phyloP scores from a whole-genome alignment of 2,888 invertebrate genomes.

The Heliconius hortense region DNA sequence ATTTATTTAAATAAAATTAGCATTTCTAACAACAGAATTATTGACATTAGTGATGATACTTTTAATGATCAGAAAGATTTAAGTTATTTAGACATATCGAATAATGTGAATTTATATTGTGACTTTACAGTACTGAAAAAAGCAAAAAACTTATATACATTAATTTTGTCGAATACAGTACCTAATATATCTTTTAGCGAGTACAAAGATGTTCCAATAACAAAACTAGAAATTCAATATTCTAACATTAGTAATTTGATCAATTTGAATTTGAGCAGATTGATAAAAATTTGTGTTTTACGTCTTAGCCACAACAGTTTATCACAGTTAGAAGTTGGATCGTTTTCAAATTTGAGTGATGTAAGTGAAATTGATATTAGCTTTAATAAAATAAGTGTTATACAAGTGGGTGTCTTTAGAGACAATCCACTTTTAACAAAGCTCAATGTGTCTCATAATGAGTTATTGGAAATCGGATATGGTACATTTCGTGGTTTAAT shows the following conservation, averaged over 20 bases:
- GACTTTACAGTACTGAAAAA: constrained; percentile 46
- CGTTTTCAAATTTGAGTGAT: constrained; percentile 50
- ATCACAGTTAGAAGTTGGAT: constrained; percentile 49
- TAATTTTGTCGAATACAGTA: constrained; percentile 56
- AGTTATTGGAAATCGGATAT: constrained; percentile 52
- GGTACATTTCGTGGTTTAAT: constrained; percentile 60
- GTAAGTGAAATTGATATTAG: constrained; percentile 59
- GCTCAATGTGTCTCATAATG: constrained; percentile 65
- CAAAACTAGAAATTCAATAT: constrained; percentile 51
- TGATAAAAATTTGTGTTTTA: constrained; percentile 50
- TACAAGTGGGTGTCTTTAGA: constrained; percentile 63
- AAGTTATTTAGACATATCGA: constrained; percentile 58
- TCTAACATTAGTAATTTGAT: constrained; percentile 51
- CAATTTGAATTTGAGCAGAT: constrained; percentile 47
- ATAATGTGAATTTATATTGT: constrained; percentile 53
- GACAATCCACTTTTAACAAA: constrained; percentile 51
- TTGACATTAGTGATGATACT: constrained; percentile 45
- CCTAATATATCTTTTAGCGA: constrained; percentile 48
- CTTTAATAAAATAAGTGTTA: constrained; percentile 55
- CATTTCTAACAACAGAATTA: constrained; percentile 55
- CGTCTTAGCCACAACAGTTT: constrained; percentile 55
- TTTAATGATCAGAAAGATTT: constrained; percentile 53
- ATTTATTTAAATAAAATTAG: constrained; percentile 48
- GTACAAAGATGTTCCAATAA: constrained; percentile 44
- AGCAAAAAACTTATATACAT: constrained; percentile 45